These are phyloP conservation scores for Zoroaster sp. DNA, from an alignment of 53 echinoderm and acorn worm species.

Conservation along the genomic window DNA sequence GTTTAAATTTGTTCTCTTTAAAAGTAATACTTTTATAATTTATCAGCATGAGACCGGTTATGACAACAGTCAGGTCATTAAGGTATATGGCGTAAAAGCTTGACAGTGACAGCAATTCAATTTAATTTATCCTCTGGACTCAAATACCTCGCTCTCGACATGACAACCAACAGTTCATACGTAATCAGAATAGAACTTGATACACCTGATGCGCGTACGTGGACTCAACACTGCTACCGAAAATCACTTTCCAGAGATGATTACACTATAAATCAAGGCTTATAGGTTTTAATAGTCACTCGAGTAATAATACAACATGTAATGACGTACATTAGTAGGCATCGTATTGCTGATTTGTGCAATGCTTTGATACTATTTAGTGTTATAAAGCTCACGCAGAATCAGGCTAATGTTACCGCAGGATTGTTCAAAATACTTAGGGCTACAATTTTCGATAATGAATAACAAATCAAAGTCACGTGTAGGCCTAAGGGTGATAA, in stretches of 20 bases:
- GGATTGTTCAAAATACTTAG: too few relatives aligned
- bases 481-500: neutral
- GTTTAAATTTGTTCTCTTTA: too few relatives aligned
- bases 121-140: neutral
- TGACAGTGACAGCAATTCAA: neutral
- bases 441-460: neutral
- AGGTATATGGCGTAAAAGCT: too few relatives aligned
- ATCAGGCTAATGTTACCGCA: too few relatives aligned
- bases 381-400: too few relatives aligned
- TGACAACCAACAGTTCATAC: neutral
- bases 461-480: slow-evolving; percentile 6
- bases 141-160: neutral
- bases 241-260: neutral
- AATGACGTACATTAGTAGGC: neutral
- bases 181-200: neutral
- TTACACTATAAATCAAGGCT: neutral
- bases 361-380: too few relatives aligned
- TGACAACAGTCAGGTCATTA: too few relatives aligned
- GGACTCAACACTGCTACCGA: neutral
- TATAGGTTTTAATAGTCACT: neutral
- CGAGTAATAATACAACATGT: neutral
- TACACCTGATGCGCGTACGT: neutral
- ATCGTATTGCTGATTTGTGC: neutral
- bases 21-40: too few relatives aligned
- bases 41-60: too few relatives aligned